Evolutionary conservation across 2,888 invertebrate species (phyloP).

Genomic region (Platycheirus rosarum): DNA sequence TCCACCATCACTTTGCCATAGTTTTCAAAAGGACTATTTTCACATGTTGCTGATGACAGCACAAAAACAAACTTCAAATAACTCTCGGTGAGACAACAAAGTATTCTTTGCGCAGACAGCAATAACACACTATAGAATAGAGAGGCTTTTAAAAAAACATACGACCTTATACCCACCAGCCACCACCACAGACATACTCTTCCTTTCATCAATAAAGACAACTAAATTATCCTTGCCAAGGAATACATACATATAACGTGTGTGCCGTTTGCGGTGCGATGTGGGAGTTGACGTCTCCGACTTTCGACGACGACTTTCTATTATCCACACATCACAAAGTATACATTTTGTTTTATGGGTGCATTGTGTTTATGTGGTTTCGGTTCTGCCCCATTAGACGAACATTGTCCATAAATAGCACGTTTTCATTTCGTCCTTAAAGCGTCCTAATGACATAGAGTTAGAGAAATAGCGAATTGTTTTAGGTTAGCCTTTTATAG

Average conservation of each 20-base stretch:
- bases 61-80: constrained; percentile 54
- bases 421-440: constrained; percentile 39
- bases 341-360: background rate
- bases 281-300: constrained; percentile 22
- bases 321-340: constrained; percentile 55
- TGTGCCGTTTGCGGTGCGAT: background rate
- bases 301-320: constrained; percentile 26
- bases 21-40: constrained; percentile 19
- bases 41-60: constrained; percentile 69
- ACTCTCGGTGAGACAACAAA: constrained; percentile 60
- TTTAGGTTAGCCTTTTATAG: background rate
- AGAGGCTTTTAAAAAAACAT: constrained; percentile 55
- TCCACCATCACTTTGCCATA: constrained; percentile 13
- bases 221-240: constrained; percentile 68
- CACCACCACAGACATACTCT: constrained; percentile 34
- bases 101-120: constrained; percentile 51
- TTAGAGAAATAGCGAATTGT: constrained; percentile 20
- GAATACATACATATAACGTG: background rate
- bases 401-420: constrained; percentile 37
- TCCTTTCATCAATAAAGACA: constrained; percentile 70
- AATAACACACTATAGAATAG: constrained; percentile 8
- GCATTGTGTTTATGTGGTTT: background rate
- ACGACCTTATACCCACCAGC: constrained; percentile 38
- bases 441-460: constrained; percentile 39
- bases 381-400: constrained; percentile 5